Percentiles rank a stretch among this genome's conserved stretches.
phyloP scores from a whole-genome alignment of 2,888 invertebrate genomes.

The Thera britannica region DNA sequence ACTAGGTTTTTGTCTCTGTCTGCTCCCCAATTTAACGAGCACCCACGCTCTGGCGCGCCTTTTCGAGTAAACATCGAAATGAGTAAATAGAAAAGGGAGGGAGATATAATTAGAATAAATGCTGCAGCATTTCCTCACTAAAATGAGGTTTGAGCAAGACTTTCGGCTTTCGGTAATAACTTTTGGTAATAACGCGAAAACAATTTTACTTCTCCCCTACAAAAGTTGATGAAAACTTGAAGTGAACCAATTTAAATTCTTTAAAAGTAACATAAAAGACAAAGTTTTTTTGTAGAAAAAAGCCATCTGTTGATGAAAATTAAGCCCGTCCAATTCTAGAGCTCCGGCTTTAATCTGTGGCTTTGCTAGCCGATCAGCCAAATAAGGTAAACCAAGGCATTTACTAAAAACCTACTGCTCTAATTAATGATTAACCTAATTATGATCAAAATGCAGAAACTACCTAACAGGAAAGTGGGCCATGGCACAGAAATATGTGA shows the following conservation, averaged over 20 bases:
- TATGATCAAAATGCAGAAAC: slow-evolving; percentile 51
- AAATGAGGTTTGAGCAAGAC: slow-evolving; percentile 42
- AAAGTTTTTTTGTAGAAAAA: slow-evolving; percentile 4
- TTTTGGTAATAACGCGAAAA: slow-evolving; percentile 25
- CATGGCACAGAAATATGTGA: slow-evolving; percentile 66
- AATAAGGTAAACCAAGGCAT: slow-evolving; percentile 32
- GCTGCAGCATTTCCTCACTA: slow-evolving; percentile 60
- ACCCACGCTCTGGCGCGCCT: slow-evolving; percentile 80
- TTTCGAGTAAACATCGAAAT: slow-evolving; percentile 81
- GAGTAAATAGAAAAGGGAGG: slow-evolving; percentile 80
- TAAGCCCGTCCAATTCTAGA: slow-evolving; percentile 11
- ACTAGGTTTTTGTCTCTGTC: slow-evolving; percentile 72
- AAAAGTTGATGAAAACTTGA: slow-evolving; percentile 20
- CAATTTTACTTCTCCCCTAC: slow-evolving; percentile 12
- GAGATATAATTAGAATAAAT: slow-evolving; percentile 82
- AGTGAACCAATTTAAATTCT: slow-evolving; percentile 22
- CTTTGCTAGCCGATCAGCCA: slow-evolving; percentile 12
- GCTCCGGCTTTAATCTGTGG: neutral
- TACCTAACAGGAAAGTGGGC: slow-evolving; percentile 55
- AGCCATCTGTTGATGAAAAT: neutral
- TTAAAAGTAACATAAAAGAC: slow-evolving; percentile 2
- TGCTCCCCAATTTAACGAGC: slow-evolving; percentile 77
- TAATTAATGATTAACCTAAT: slow-evolving; percentile 49
- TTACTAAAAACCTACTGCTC: slow-evolving; percentile 14
- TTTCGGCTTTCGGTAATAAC: slow-evolving; percentile 18